Base-by-base conservation (phyloP, 2,113 vertebrate genomes). In the Cyanistes caeruleus region DNA sequence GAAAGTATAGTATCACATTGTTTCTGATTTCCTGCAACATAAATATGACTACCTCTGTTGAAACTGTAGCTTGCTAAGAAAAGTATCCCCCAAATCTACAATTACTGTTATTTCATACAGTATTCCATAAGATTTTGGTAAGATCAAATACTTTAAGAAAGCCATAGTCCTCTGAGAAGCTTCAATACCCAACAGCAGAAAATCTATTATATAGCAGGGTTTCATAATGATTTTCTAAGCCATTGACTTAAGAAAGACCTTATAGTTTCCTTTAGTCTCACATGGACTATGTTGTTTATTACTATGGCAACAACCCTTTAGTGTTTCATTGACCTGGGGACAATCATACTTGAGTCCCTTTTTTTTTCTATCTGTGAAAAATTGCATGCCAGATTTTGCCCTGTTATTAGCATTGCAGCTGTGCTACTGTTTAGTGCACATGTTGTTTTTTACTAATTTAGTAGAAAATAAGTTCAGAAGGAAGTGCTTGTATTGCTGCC, bases 151-250 rank as follows among this genome's bases (percentile, higher is more conserved):
- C 10, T 88, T 94, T 87, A 93, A 90, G 5, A 15, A 91, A 91
- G 43, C 43, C 41, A 5, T 89, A 52, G 78, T 63, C 43, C 60
- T 41, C 55, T 79, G 70, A 82, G 82, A 86, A 92, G 48, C 74
- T 93, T 90, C 84, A 77, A 37, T 92, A 86, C 30, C 48, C 48
- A 70, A 67, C 10, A 79, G 46, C 67, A 92, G 58, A 96, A 95
- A 90, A 95, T 93, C 83, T 72, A 28, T 95, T 72, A 77, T 72
- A 87, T 78, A 93, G 69, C 35, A 70, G 86, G 51, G 16, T 76
- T 88, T 85, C 56, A 41, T 87, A 96, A 94, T 91, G 49, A 93
- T 94, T 96, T 97, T 94, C 74, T 83, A 91, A 87, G 77, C 74
- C 87, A 93, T 62, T 85, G 68, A 64, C 72, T 92, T 90, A 82